Evolutionary conservation across 2,888 invertebrate species (phyloP), one percentile per base, ranked within the genome.

Genomic region (Polyploca ridens): DNA sequence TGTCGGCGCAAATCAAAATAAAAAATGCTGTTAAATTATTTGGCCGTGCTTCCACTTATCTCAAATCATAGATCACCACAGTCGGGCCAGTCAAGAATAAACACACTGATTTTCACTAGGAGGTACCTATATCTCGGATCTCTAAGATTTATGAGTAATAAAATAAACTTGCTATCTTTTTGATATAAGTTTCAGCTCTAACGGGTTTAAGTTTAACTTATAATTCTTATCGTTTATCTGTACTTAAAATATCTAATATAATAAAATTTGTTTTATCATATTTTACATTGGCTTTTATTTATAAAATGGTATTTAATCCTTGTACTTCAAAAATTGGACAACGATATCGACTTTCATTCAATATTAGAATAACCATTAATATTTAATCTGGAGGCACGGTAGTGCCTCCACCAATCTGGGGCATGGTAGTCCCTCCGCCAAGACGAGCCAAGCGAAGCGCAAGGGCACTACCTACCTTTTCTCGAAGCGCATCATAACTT

Each of bases 21-120:
- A 33, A 44, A 41, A 62, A 61, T 49, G 38, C 4, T 6, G 7
- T 35, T 3, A 1, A 35, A 35, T 62, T 62, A 71, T 67, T 69
- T 69, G 65, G 62, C 65, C 65, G 66, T 69, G 69, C 54, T 69
- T 66, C 44, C 63, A 66, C 68, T 72, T 72, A 74, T 74, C 74
- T 68, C 19, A 38, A 64, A 62, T 68, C 67, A 69, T 74, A 74
- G 72, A 74, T 74, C 72, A 72, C 69, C 66, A 68, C 66, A 62
- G 41, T 63, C 63, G 60, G 66, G 67, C 64, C 69, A 72, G 69
- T 72, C 69, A 69, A 71, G 68, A 66, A 58, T 68, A 74, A 66
- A 67, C 66, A 49, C 70, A 65, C 67, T 70, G 46, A 46, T 46
- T 46, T 46, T n/a, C 1, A n/a, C n/a, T n/a, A 46, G 6, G 1